Percentiles rank a stretch among this genome's conserved stretches.
phyloP scores from a whole-genome alignment of 1,140 invertebrate species.

The Drosophila rhopaloa region DNA sequence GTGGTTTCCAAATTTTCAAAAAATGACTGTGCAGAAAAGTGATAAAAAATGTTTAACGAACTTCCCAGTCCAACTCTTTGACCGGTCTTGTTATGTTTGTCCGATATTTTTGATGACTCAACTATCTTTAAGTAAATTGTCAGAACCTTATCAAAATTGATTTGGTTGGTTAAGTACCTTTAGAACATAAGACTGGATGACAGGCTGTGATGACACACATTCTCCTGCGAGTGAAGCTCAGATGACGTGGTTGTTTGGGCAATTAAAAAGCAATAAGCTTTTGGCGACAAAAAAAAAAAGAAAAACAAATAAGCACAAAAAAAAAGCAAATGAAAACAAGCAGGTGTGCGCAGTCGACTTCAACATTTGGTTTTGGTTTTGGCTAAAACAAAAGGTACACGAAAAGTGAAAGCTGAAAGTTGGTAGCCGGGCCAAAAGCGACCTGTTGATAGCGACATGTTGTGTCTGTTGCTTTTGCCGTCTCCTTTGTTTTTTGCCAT shows the following conservation, averaged over 20 bases:
- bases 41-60: too few species aligned
- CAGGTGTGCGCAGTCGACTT: conserved; percentile 46
- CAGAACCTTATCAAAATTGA: conserved; percentile 1
- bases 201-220: conserved; percentile 10
- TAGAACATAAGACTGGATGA: conserved; percentile 1
- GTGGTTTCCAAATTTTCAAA: too few species aligned
- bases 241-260: conserved; percentile 15
- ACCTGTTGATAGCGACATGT: conserved; percentile 62
- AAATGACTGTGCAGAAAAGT: too few species aligned
- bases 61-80: too few species aligned
- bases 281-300: conserved; percentile 41
- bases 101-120: conserved; percentile 1
- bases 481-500: conserved; percentile 14
- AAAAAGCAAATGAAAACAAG: conserved; percentile 5
- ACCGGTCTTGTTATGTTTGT: too few species aligned
- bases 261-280: conserved; percentile 70
- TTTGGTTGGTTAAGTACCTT: not conserved
- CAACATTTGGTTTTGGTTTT: conserved; percentile 40
- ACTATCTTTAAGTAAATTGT: not conserved
- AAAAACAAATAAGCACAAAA: not conserved
- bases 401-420: conserved; percentile 79
- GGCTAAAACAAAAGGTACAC: conserved; percentile 68
- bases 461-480: conserved; percentile 24
- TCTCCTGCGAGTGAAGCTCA: not conserved
- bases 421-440: conserved; percentile 70